Base-by-base conservation (phyloP, 2,113 vertebrate genomes). In the Platichthys flesus region DNA sequence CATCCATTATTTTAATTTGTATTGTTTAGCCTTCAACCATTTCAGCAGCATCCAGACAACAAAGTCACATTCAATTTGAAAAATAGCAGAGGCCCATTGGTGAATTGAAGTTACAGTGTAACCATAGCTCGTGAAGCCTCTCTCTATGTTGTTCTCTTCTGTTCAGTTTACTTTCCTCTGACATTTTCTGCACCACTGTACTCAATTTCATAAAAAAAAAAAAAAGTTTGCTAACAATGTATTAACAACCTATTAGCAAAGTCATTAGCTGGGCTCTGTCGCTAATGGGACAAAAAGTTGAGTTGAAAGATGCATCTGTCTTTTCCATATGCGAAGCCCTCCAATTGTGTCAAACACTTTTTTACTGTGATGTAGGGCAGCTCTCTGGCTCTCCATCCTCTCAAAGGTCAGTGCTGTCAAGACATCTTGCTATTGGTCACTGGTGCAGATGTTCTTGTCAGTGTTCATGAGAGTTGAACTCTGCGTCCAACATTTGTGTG, bases 321-420 rank as follows among this genome's bases (percentile, higher is more conserved):
- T 24, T 23, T 14, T 13, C 35, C 8, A 14, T 62, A 21, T 64
- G 40, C 21, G n/a, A 47, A 47, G 3, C 14, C 2, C 9, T 62
- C 37, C 20, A 13, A 31, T 61, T 21, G 9, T 31, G 28, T n/a
- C 16, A 60, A 2, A 35, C 16, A n/a, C 4, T 13, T 42, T 42
- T 21, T 21, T 23, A 61, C 9, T 61, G 18, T 40, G 59, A n/a
- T 35, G 35, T 9, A 37, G 31, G 20, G 13, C 58, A 60, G 28
- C 58, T 60, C 58, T n/a, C 10, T 21, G 9, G 35, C 21, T 40
- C n/a, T 62, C 13, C n/a, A 42, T 42, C 35, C 4, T 2, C 20
- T 62, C 60, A 42, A 23, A 62, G 60, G 60, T 40, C 59, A 40
- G 35, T 10, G n/a, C 59, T 40, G 59, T 61, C 31, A 14, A 40